Evolutionary conservation across 2,888 invertebrate species (phyloP).

Genomic region (Cyaniris semiargus): DNA sequence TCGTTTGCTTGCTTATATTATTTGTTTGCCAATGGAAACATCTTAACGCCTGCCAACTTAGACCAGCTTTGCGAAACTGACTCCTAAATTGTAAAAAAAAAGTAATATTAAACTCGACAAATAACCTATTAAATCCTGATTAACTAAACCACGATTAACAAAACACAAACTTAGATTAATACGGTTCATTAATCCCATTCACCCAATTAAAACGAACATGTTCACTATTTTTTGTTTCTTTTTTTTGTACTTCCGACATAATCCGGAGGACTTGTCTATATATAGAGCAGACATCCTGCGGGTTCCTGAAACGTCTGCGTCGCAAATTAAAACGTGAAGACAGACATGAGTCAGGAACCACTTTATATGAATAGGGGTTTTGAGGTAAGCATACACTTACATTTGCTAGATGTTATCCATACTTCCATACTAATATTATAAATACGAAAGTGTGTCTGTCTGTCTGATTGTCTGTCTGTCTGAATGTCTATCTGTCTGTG

Average conservation of each 20-base stretch:
- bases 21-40: no score
- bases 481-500: no score
- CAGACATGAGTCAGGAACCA: not conserved
- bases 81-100: no score
- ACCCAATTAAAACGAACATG: not conserved
- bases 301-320: not conserved
- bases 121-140: not conserved
- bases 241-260: not conserved
- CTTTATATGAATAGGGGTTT: not conserved
- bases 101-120: not conserved
- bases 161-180: not conserved
- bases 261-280: conserved; percentile 6
- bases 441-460: no score
- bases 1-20: no score
- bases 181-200: conserved; percentile 2
- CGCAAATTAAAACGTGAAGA: conserved; percentile 7
- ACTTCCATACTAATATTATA: no score
- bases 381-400: not conserved
- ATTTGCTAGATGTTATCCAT: no score
- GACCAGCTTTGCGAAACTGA: no score
- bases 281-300: conserved; percentile 23
- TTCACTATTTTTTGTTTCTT: not conserved
- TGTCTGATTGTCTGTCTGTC: no score
- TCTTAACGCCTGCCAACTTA: no score
- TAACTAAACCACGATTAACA: not conserved